phyloP scores from a whole-genome alignment of 1,140 invertebrate species.

The Drosophila persimilis region DNA sequence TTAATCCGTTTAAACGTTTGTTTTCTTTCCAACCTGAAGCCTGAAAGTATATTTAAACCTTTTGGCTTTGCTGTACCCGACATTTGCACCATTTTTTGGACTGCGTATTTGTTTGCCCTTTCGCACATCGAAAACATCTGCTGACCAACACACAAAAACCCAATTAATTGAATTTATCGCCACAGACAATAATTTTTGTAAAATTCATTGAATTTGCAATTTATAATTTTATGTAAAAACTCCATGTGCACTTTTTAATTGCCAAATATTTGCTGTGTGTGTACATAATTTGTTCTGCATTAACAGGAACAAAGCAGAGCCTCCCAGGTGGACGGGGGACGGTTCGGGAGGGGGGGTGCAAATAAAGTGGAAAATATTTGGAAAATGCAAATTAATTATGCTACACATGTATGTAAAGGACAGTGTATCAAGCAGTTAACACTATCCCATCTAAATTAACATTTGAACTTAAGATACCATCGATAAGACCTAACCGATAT shows the following conservation, averaged over 20 bases:
- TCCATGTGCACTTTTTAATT: constrained; percentile 32
- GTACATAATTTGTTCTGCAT: constrained; percentile 45
- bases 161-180: constrained; percentile 24
- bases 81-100: too few relatives aligned
- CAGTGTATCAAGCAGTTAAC: too few relatives aligned
- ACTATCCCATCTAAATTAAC: too few relatives aligned
- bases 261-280: constrained; percentile 42
- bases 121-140: constrained; percentile 5
- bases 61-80: too few relatives aligned
- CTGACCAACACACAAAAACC: constrained; percentile 12
- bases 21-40: too few relatives aligned
- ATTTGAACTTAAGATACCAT: too few relatives aligned
- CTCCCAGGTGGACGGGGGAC: too few relatives aligned
- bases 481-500: too few relatives aligned
- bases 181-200: background rate
- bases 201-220: constrained; percentile 17
- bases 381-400: constrained; percentile 72
- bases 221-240: constrained; percentile 24
- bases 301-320: constrained; percentile 23
- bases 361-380: constrained; percentile 30
- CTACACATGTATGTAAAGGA: too few relatives aligned
- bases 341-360: background rate
- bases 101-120: too few relatives aligned
- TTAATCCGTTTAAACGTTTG: too few relatives aligned
- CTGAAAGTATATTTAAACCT: background rate